Evolutionary conservation across 2,797 vertebrate genomes (phyloP), one percentile per base, ranked within the genome.

Genomic region (Coregonus suidteri): DNA sequence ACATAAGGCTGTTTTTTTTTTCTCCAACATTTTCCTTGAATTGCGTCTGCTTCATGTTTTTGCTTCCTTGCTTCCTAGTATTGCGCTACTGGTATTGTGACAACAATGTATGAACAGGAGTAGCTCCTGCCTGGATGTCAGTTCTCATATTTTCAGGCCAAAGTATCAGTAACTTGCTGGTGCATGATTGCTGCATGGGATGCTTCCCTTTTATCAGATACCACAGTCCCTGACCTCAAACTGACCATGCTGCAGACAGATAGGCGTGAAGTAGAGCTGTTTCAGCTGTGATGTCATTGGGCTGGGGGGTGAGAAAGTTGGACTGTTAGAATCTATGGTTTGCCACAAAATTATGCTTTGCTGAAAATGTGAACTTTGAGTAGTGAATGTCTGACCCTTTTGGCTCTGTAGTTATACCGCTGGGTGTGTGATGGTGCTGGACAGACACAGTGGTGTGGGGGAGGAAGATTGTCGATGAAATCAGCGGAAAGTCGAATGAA

Each of bases 141-240:
- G 37, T 52, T 25, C 35, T 68, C 34, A 68, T 25, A 37, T 80
- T 73, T 16, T 80, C 69, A 65, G 53, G 78, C 47, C 56, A 51
- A 37, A 71, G 77, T 71, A 69, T 75, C 69, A 18, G 59, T 67
- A 56, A 75, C 31, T 71, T 71, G 47, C 56, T 75, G 52, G 73
- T 74, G 52, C 53, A 34, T 54, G 67, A 66, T 71, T n/a, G 16
- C 77, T 59, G 54, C 35, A 64, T 79, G 72, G 31, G 31, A 69
- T 78, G 0, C 66, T 34, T 54, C 30, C 65, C 30, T 62, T 41
- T 59, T 51, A 25, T 54, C 51, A 71, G 67, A 75, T 70, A n/a
- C 31, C 66, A 70, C 35, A n/a, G 16, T 70, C 68, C 18, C 16
- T 41, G 34, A 70, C 9, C 68, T 70, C 68, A 20, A n/a, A 71